Conservation (phyloP, 1,140 invertebrate genomes). For the Calycopis cecrops region DNA sequence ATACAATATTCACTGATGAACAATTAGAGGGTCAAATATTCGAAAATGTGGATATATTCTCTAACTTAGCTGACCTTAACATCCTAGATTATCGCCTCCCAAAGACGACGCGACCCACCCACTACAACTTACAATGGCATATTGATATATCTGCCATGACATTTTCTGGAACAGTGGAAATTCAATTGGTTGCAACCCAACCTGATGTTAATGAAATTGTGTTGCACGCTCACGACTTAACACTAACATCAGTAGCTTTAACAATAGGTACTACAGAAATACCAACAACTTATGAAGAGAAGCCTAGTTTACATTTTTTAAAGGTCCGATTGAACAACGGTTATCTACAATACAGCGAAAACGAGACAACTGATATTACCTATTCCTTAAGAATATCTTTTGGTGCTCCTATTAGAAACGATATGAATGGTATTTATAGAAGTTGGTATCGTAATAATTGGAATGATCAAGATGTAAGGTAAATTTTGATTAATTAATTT, state of each 20-base stretch:
- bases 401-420: conserved; percentile 67
- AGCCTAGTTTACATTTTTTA: conserved; percentile 36
- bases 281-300: conserved; percentile 12
- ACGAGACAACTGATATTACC: conserved; percentile 17
- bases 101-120: conserved; percentile 73
- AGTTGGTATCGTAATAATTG: conserved; percentile 78
- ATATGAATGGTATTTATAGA: conserved; percentile 86
- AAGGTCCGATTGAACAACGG: conserved; percentile 33
- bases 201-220: conserved; percentile 68
- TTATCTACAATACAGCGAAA: conserved; percentile 33
- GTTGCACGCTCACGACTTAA: conserved; percentile 76
- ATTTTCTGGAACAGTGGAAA: conserved; percentile 77
- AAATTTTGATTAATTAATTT: no score
- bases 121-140: conserved; percentile 71
- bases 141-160: conserved; percentile 43
- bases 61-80: not conserved
- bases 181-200: conserved; percentile 53
- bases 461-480: conserved; percentile 31
- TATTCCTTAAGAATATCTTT: conserved; percentile 71
- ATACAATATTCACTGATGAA: conserved; percentile 54
- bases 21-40: conserved; percentile 43
- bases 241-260: conserved; percentile 46
- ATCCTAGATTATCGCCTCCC: conserved; percentile 74
- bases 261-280: conserved; percentile 31
- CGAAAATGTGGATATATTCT: conserved; percentile 35